These are phyloP conservation scores for Litocranius walleri DNA, from an alignment of 2,113 vertebrate genomes.

Conservation along the genomic window DNA sequence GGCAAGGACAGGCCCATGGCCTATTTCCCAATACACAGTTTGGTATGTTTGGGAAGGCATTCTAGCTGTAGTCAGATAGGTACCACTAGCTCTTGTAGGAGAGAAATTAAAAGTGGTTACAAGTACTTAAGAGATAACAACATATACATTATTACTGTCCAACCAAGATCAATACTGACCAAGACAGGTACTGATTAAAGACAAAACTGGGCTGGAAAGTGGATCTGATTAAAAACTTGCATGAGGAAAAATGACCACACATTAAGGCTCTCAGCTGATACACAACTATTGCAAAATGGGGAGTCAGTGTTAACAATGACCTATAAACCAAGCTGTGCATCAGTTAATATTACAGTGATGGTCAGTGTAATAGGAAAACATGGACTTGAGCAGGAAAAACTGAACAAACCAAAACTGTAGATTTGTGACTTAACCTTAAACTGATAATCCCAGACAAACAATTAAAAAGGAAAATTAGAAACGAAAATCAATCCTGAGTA, in stretches of 20 bases:
- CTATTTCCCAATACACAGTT: neutral
- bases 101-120: neutral
- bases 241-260: neutral
- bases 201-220: neutral
- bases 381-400: neutral
- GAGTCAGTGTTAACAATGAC: neutral
- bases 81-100: conserved; percentile 12
- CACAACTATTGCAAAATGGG: neutral
- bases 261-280: neutral
- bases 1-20: neutral
- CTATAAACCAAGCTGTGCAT: neutral
- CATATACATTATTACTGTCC: neutral
- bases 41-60: neutral
- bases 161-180: neutral
- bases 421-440: neutral
- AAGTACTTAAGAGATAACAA: neutral
- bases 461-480: neutral
- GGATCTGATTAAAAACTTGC: neutral
- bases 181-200: conserved; percentile 12
- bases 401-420: neutral
- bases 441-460: neutral
- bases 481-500: neutral
- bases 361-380: neutral
- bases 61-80: neutral
- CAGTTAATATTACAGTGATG: neutral